Evolutionary conservation across 2,797 vertebrate genomes (phyloP).

Genomic region (Sebastes taczanowskii): DNA sequence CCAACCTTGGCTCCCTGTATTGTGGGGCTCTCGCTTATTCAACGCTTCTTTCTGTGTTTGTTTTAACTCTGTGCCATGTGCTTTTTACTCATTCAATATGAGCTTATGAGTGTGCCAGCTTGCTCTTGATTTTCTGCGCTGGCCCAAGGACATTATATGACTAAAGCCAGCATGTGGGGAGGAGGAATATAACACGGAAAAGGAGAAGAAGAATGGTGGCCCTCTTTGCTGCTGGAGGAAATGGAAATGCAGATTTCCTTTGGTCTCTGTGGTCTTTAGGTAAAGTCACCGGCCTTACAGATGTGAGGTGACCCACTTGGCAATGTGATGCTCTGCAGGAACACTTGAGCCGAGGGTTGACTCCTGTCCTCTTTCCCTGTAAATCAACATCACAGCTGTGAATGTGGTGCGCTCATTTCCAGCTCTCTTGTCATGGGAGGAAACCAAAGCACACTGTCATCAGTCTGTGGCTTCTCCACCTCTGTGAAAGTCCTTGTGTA

Average conservation of each 20-base stretch:
- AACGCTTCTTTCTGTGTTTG: slow-evolving; percentile 8
- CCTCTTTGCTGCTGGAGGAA: slow-evolving; percentile 11
- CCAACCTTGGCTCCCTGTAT: slow-evolving; percentile 10
- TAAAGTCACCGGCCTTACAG: not conserved
- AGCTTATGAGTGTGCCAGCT: slow-evolving; percentile 17
- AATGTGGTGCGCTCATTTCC: not conserved
- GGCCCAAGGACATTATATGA: slow-evolving; percentile 28
- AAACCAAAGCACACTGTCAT: not conserved
- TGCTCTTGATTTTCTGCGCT: slow-evolving; percentile 26
- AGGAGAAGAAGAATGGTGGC: not conserved
- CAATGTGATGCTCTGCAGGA: not conserved
- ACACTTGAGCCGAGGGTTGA: not conserved
- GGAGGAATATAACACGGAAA: not conserved
- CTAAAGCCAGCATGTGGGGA: slow-evolving; percentile 25
- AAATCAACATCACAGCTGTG: slow-evolving; percentile 1
- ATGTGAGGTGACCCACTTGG: not conserved
- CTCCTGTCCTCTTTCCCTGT: not conserved
- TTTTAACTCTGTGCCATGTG: slow-evolving; percentile 22
- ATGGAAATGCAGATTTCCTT: slow-evolving; percentile 27
- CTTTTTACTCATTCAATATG: slow-evolving; percentile 11
- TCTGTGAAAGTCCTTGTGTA: not conserved
- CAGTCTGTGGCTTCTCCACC: not conserved
- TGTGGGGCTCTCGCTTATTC: slow-evolving; percentile 10
- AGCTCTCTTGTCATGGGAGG: not conserved
- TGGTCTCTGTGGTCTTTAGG: slow-evolving; percentile 8